Evolutionary conservation across 2,888 invertebrate genomes (phyloP), one percentile per base, ranked within the genome.

Genomic region (Apoda limacodes): DNA sequence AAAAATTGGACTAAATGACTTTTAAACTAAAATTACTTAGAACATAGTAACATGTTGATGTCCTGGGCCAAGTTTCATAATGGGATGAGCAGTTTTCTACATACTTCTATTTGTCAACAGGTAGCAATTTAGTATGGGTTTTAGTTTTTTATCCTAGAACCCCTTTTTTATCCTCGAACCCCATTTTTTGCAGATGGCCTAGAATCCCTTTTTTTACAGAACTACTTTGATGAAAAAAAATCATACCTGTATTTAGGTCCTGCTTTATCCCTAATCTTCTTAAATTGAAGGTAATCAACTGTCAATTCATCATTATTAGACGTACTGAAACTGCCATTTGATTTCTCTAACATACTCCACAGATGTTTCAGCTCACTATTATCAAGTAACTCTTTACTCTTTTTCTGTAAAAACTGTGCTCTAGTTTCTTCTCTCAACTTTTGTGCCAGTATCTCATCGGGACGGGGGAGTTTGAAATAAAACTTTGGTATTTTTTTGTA

Each of bases 361-460:
- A 97, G 68, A 22, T 89, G 86, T 65, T 90, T 89, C 28, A 96
- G 63, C 65, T 98, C 96, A 55, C 90, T 89, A 58, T 93, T 93
- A 61, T 94, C 92, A 13, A 97, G 66, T 15, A 96, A 70, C 51
- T 93, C 90, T 50, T 89, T 85, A 38, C 92, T 93, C 53, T 90
- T 87, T 57, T 92, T 86, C 66, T 95, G 93, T 25, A 97, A 67
- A 59, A 95, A 93, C 38, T 92, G 85, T 2, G 94, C 92, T 51
- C 95, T 83, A 0, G 95, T 91, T 63, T 95, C 95, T 66, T 95
- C 95, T 32, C 94, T 82, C 22, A 95, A 66, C 64, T 93, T 93
- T 54, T 91, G 89, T 2, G 89, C 83, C 3, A 95, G 54, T 4
- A 88, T 81, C 51, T 94, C 93, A 46, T 88, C 88, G 28, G 90